Evolutionary conservation across 2,888 invertebrate genomes (phyloP), one percentile per base, ranked within the genome.

Genomic region (Eubasilissa splendida): DNA sequence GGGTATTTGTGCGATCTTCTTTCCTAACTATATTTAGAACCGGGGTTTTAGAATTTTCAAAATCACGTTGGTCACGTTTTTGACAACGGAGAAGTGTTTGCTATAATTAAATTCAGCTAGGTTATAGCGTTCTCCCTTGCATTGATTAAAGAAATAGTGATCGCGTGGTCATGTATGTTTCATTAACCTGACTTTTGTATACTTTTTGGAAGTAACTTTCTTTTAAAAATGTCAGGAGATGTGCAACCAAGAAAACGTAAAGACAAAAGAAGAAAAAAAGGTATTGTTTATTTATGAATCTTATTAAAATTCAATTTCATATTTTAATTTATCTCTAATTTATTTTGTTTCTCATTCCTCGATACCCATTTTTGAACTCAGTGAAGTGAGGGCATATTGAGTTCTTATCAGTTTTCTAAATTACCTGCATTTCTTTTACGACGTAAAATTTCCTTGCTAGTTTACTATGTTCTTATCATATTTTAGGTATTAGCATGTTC

Each of bases 181-280:
- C 71, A 54, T 65, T 76, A 65, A 65, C 54, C 52, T 65, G 33
- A 76, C 12, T 76, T 65, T 9, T 63, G 11, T 63, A 63, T 60
- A 79, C 56, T 65, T 79, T 75, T 74, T 54, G 33, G 14, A 33
- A 75, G 68, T 65, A 75, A 58, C 12, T 79, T 75, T 56, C 56
- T 58, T 74, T 74, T 50, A 58, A 75, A 77, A 60, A 82, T 96
- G 96, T 96, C 96, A 88, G 95, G 95, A 86, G 96, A 96, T 90
- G 94, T 95, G 86, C 96, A 96, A 89, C 95, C 95, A 87, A 94
- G 95, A 87, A 96, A 95, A 89, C 94, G 96, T 85, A 96, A 95
- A 90, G 96, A 96, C 88, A 96, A 95, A 89, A 93, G 93, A 88
- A 93, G 93, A 87, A 95, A 93, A 89, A 96, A 95, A 93, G 95